Evolutionary conservation across 2,888 invertebrate genomes (phyloP), one percentile per base, ranked within the genome.

Genomic region (Apotomis betuletana): DNA sequence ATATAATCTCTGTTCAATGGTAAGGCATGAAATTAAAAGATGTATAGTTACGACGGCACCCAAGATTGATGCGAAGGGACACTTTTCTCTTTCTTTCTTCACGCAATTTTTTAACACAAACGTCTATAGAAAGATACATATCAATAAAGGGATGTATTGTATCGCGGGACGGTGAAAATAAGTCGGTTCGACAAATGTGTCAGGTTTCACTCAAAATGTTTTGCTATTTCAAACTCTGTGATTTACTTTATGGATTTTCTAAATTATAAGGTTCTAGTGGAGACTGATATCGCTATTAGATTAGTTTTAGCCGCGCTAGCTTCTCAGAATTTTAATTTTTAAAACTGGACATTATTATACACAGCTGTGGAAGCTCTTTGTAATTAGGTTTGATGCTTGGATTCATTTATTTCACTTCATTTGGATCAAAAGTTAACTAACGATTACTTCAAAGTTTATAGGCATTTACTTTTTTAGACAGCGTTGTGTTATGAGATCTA

Each of bases 231-330:
- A 86, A 88, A 90, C 89, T 91, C 92, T 93, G 93, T 92, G 92
- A 93, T 92, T 93, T 91, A 90, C 88, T 90, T 92, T 92, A 91
- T 87, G 90, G 88, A 90, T 90, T 90, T 88, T 92, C 91, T 92
- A 92, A 92, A 93, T 91, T 92, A 83, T 93, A 93, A 92, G 93
- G 85, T 90, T 91, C 89, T 92, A 92, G 90, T 91, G 92, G 93
- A 93, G 93, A 93, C 93, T 93, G 93, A 93, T 92, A 92, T 87
- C 89, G 91, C 92, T 63, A 87, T 93, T 27, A 93, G 92, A 91
- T 91, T 92, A 92, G 92, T 91, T 92, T 92, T 93, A 93, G 92
- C 92, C 87, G 88, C 91, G 93, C 92, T 93, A 93, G 92, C 92
- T 91, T 93, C 91, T 90, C 89, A 90, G 85, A 89, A 86, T 87